These are phyloP conservation scores for Ceryle rudis DNA, from an alignment of 2,797 vertebrate species.

Conservation along the genomic window DNA sequence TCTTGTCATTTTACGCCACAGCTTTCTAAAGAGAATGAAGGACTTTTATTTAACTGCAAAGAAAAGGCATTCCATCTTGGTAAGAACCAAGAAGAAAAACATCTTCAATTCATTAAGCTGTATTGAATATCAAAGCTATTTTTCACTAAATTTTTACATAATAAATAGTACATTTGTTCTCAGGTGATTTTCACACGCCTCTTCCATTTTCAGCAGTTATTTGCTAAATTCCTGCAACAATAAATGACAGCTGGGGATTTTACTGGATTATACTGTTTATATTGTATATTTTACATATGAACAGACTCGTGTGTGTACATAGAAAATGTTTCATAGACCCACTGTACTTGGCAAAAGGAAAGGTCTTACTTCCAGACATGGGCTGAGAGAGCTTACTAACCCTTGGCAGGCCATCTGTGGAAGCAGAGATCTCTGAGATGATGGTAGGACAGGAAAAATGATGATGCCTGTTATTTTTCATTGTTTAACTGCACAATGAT, in stretches of 20 bases:
- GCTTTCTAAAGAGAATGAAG: neutral
- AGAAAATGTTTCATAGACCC: neutral
- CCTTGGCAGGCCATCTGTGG: neutral
- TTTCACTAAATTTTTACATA: neutral
- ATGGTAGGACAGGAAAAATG: neutral
- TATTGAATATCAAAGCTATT: slow-evolving; percentile 9
- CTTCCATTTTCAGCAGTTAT: neutral
- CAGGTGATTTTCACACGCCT: neutral
- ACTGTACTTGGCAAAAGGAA: neutral
- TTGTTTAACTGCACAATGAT: neutral
- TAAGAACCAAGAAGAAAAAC: neutral
- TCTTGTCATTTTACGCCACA: neutral
- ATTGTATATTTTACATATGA: neutral
- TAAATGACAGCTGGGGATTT: neutral
- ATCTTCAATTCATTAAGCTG: neutral
- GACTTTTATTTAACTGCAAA: neutral
- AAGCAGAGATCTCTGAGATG: neutral
- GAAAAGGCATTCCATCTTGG: neutral
- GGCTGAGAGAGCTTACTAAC: accelerated
- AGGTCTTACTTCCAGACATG: neutral
- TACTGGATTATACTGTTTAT: neutral
- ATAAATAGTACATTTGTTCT: neutral
- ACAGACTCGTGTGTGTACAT: neutral
- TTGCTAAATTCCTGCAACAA: neutral
- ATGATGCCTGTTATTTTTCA: neutral